Evolutionary conservation across 2,888 invertebrate genomes (phyloP).

Genomic region (Lissonota sp.): DNA sequence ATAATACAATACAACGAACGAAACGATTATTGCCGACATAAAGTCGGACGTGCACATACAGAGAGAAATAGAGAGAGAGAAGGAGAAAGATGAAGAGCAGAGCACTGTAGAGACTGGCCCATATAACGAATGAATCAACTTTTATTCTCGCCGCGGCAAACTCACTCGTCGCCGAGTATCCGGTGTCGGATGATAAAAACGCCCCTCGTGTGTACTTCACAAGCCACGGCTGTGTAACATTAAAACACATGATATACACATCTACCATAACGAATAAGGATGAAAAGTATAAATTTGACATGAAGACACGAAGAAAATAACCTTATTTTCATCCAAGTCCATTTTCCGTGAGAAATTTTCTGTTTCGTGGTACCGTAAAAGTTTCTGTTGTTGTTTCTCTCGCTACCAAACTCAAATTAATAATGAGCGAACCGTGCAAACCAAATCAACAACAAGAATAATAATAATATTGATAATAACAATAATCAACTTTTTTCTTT

Average conservation of each 20-base stretch:
- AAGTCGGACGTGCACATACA: conserved; percentile 57
- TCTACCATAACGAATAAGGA: conserved; percentile 49
- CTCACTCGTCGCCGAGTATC: conserved; percentile 59
- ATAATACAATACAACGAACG: conserved; percentile 62
- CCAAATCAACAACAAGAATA: no score
- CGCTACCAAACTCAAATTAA: no score
- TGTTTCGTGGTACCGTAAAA: no score
- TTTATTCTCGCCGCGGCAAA: conserved; percentile 61
- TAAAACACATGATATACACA: conserved; percentile 35
- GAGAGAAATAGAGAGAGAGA: no score
- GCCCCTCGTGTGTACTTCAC: conserved; percentile 58
- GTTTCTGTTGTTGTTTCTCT: no score
- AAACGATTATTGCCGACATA: conserved; percentile 62
- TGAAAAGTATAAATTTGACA: conserved; percentile 48
- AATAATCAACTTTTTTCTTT: no score
- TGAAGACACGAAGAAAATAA: conserved; percentile 36
- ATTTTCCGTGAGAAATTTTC: conserved; percentile 45
- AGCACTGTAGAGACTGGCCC: conserved; percentile 46
- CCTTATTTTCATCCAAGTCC: conserved; percentile 24
- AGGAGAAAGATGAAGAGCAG: no score
- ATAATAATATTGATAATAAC: no score
- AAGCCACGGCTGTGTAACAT: conserved; percentile 49
- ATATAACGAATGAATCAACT: conserved; percentile 64
- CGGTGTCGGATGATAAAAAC: conserved; percentile 65
- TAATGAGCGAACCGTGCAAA: no score